A percentile compares a stretch with the other conserved stretches of the same genome.
Conservation (phyloP, 2,888 invertebrate genomes). For the Pachliopta kotzebuea region DNA sequence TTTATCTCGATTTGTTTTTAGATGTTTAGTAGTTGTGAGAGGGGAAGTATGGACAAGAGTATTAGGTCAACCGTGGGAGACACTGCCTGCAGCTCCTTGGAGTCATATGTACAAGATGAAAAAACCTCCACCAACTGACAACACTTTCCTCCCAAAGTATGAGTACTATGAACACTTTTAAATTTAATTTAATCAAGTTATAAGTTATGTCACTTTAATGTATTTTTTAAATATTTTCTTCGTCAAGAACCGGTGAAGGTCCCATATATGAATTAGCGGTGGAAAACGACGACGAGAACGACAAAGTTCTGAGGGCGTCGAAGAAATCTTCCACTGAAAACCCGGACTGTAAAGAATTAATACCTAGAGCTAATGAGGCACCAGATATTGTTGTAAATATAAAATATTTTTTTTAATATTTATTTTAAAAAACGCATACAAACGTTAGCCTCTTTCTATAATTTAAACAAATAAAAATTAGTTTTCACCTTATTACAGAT, state of each 20-base stretch:
- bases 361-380: constrained; percentile 29
- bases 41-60: constrained; percentile 74
- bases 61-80: constrained; percentile 72
- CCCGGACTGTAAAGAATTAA: constrained; percentile 32
- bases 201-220: not conserved
- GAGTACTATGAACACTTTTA: constrained; percentile 20
- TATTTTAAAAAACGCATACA: not conserved
- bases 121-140: constrained; percentile 62
- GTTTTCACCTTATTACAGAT: constrained; percentile 46
- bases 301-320: constrained; percentile 44
- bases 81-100: constrained; percentile 70
- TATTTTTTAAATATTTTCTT: not conserved
- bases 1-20: constrained; percentile 32
- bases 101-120: constrained; percentile 79
- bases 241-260: constrained; percentile 49
- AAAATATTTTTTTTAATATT: not conserved
- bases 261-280: constrained; percentile 60
- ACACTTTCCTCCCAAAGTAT: constrained; percentile 55
- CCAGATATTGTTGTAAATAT: constrained; percentile 61
- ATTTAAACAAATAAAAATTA: not conserved
- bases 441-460: not conserved
- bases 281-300: constrained; percentile 41
- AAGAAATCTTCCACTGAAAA: constrained; percentile 39
- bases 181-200: not conserved
- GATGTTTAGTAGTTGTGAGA: constrained; percentile 67